phyloP scores from a whole-genome alignment of 2,797 vertebrate genomes.

The Sebastes vulpes region DNA sequence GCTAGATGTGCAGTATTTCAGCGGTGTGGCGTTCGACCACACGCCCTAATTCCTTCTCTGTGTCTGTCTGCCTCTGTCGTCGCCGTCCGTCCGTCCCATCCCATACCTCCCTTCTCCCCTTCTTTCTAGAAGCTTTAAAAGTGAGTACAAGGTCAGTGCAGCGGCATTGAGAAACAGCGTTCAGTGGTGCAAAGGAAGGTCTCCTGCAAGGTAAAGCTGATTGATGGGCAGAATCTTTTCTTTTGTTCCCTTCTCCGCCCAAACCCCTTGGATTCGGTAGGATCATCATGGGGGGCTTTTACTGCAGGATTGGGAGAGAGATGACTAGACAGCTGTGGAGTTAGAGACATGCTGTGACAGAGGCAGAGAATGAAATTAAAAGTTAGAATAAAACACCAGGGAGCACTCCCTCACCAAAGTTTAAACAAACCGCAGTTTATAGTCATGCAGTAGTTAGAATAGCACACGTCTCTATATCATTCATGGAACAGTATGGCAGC shows the following conservation, averaged over 20 bases:
- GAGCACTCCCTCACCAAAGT: not conserved
- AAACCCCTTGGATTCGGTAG: constrained; percentile 1
- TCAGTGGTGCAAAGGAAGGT: constrained; percentile 44
- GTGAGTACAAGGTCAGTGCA: constrained; percentile 36
- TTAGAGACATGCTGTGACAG: not conserved
- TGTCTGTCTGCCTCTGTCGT: not conserved
- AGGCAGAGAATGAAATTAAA: constrained; percentile 17
- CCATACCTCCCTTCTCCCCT: not conserved
- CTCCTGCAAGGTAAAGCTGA: constrained; percentile 41
- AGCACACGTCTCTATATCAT: not conserved
- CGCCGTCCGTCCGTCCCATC: not conserved
- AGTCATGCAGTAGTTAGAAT: not conserved
- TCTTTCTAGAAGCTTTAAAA: constrained; percentile 10
- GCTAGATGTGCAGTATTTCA: constrained; percentile 17
- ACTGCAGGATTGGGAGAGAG: not conserved
- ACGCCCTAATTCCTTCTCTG: not conserved
- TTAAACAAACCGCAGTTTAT: constrained; percentile 7
- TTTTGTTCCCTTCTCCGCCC: constrained; percentile 10
- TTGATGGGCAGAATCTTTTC: constrained; percentile 28
- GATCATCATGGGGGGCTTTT: not conserved
- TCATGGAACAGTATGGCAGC: not conserved
- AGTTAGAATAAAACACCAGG: not conserved
- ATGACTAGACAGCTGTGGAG: not conserved
- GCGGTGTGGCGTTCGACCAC: not conserved
- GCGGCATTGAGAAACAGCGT: constrained; percentile 2